Conservation (phyloP, 2,888 invertebrate genomes). For the Caenorhabditis plicata region DNA sequence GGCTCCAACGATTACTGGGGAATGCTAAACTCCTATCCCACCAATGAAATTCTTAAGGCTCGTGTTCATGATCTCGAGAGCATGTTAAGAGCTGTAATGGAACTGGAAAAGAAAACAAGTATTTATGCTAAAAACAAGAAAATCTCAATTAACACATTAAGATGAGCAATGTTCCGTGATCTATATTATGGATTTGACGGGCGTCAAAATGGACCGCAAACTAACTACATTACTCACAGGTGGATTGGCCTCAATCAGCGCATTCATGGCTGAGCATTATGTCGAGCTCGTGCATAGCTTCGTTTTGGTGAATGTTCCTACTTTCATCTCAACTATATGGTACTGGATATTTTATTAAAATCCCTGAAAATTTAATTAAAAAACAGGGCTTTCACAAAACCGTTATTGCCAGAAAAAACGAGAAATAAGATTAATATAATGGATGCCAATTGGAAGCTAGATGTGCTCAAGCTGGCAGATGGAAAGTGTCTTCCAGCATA, state of each 20-base stretch:
- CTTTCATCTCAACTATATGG: slow-evolving; percentile 56
- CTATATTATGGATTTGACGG: slow-evolving; percentile 63
- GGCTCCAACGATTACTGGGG: slow-evolving; percentile 62
- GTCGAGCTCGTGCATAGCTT: slow-evolving; percentile 60
- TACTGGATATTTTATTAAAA: slow-evolving; percentile 3
- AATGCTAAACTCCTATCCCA: slow-evolving; percentile 58
- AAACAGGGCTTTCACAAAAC: slow-evolving; percentile 54
- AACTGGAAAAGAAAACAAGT: slow-evolving; percentile 55
- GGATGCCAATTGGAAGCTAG: slow-evolving; percentile 49
- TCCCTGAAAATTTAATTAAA: not conserved
- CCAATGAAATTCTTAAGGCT: slow-evolving; percentile 53
- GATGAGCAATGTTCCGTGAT: slow-evolving; percentile 57
- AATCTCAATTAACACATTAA: not conserved
- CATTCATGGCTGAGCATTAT: slow-evolving; percentile 61
- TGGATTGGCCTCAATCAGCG: slow-evolving; percentile 57
- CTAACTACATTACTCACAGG: slow-evolving; percentile 45
- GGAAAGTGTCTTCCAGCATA: slow-evolving; percentile 55
- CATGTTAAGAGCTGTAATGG: slow-evolving; percentile 61
- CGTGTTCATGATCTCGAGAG: slow-evolving; percentile 60
- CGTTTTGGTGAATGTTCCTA: slow-evolving; percentile 61
- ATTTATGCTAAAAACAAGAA: not conserved
- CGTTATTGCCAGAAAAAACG: slow-evolving; percentile 59
- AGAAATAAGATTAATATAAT: slow-evolving; percentile 56
- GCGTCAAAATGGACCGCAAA: slow-evolving; percentile 54
- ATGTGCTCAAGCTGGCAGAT: slow-evolving; percentile 55